Conservation (phyloP, 1,140 invertebrate genomes). For the Augochlora pura region DNA sequence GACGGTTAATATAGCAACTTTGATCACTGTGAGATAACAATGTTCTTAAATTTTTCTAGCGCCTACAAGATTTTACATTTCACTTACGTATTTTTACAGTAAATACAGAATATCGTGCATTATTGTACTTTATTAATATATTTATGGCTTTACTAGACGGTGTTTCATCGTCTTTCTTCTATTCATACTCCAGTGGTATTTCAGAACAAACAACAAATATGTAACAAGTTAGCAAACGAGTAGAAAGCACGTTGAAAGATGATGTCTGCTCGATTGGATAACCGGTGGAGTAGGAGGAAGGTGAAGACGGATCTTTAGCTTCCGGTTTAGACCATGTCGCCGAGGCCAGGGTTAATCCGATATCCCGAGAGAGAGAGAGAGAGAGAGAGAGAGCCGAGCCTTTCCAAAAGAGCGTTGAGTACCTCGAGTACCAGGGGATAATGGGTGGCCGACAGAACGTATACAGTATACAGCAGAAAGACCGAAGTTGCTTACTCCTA, state of each 20-base stretch:
- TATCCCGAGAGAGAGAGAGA: slow-evolving; percentile 49
- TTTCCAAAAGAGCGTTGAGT: slow-evolving; percentile 5
- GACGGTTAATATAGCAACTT: no score
- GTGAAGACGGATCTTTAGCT: slow-evolving; percentile 17
- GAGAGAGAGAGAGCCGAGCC: no score
- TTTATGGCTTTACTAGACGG: no score
- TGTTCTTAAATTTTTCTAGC: no score
- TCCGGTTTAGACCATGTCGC: slow-evolving; percentile 40
- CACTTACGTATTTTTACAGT: no score
- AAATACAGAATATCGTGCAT: no score
- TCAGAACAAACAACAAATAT: slow-evolving; percentile 28
- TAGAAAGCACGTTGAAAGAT: background rate
- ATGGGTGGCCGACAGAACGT: slow-evolving; percentile 25
- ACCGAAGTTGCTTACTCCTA: background rate
- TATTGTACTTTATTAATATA: no score
- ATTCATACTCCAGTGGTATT: no score
- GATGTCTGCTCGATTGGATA: slow-evolving; percentile 28
- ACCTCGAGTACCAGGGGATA: slow-evolving; percentile 23
- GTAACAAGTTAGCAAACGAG: background rate
- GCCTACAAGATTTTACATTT: no score
- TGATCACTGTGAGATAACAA: no score
- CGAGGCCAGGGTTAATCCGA: slow-evolving; percentile 41
- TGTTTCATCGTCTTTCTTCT: no score
- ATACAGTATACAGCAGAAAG: background rate
- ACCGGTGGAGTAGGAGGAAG: slow-evolving; percentile 7